These are phyloP conservation scores for Protosalanx chinensis DNA, from an alignment of 2,797 vertebrate genomes.

Conservation along the genomic window DNA sequence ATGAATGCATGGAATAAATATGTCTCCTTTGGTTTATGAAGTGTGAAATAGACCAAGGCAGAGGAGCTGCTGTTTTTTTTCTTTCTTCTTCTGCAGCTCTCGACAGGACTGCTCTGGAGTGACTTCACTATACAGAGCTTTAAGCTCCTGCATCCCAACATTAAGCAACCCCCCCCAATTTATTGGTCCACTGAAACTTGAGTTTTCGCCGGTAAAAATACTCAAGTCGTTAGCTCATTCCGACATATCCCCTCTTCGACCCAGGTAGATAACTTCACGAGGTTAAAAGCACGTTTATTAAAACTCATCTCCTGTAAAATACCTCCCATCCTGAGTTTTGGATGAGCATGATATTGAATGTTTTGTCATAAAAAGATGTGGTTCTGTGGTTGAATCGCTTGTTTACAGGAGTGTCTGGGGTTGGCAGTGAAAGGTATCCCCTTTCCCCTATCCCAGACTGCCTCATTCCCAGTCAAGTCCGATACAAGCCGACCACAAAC, in stretches of 20 bases:
- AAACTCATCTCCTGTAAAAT: constrained; percentile 37
- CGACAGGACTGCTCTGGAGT: constrained; percentile 55
- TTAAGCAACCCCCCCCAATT: constrained; percentile 49
- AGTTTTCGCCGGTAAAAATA: constrained; percentile 51
- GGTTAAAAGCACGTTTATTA: constrained; percentile 41
- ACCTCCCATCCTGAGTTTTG: too few species aligned
- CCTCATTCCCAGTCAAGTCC: constrained; percentile 47
- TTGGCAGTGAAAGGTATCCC: constrained; percentile 59
- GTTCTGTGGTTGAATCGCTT: constrained; percentile 42
- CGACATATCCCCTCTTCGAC: constrained; percentile 40
- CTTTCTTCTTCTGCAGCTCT: constrained; percentile 43
- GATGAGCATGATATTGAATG: too few species aligned
- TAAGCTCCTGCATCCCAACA: constrained; percentile 48
- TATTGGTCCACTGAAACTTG: constrained; percentile 50
- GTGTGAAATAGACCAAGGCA: constrained; percentile 67
- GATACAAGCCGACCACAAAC: constrained; percentile 52
- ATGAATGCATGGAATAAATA: constrained; percentile 66
- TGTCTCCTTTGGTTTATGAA: constrained; percentile 61
- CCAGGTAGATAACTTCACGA: constrained; percentile 29
- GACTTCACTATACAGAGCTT: constrained; percentile 59
- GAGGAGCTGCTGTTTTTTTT: constrained; percentile 41
- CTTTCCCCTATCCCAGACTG: constrained; percentile 19
- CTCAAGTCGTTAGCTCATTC: constrained; percentile 53
- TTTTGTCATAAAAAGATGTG: too few species aligned
- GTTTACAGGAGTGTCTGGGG: constrained; percentile 49